Evolutionary conservation across 2,797 vertebrate genomes (phyloP), one percentile per base, ranked within the genome.

Genomic region (Myotis planiceps): DNA sequence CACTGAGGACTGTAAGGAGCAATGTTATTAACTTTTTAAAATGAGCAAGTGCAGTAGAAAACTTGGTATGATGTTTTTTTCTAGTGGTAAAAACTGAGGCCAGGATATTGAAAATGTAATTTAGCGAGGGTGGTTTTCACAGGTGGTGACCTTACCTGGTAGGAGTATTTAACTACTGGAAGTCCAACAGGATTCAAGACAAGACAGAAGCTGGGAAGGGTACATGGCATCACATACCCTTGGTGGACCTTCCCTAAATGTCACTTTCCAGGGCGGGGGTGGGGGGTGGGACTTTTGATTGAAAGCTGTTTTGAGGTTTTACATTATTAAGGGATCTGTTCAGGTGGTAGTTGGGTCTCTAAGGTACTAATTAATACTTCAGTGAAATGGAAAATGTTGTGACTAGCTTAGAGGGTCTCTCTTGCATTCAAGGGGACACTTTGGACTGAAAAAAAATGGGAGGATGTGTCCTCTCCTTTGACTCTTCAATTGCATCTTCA

Each of bases 281-380:
- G 49, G 16, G 8, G 3, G 0, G 51, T 34, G 0, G 7, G 8
- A 6, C 27, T 69, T 32, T 76, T 19, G 58, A 92, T 47, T 58
- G 66, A 84, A 92, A 45, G 53, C 25, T 65, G 13, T 53, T 75
- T 82, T 65, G 80, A 42, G 23, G 7, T 66, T 65, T 91, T 94
- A 65, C 88, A 51, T 80, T 65, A 65, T 39, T 18, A 69, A 10
- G 65, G 37, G 49, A 12, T 68, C 18, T 37, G 12, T 72, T 82
- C 32, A 82, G 39, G 15, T 27, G 66, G n/a, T 19, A 74, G 27
- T 19, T 37, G 29, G 66, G n/a, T n/a, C 29, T 76, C 53, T 71
- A 68, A 66, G 83, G 60, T 12, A 19, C 63, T 72, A 65, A 95
- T 55, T n/a, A 91, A 19, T 29, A 51, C 23, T 49, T n/a, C 27